Base-by-base conservation (phyloP, 2,888 invertebrate genomes). In the Agelastica alni region DNA sequence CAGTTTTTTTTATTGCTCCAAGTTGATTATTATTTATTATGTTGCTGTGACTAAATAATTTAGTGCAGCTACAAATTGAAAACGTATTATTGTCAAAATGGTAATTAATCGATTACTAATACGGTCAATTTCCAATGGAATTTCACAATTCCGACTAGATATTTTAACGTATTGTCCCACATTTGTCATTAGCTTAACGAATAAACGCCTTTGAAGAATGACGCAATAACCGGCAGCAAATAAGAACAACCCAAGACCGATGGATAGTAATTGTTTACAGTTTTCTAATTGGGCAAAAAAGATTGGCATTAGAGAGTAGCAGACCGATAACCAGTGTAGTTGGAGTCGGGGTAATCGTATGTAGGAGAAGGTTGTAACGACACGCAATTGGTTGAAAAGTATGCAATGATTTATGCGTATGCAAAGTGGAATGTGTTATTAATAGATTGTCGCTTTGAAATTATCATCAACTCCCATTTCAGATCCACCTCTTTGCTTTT, bases 341-440 rank as follows among this genome's bases (percentile, higher is more conserved):
- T 10, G 18, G 12, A 18, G 20, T 20, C 20, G 31, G 22, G 14
- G 16, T 14, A n/a, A 39, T 7, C 39, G 18, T n/a, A n/a, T 26
- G 26, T 39, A 20, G 37, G 41, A 51, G 51, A 49, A 42, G 49
- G 26, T 37, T 14, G 32, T 18, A n/a, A 32, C 39, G 46, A 31
- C 32, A 41, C 32, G 47, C 46, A 41, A 53, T 53, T 53, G 53
- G 53, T 32, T 39, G 37, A 3, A 39, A 39, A 18, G 37, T 39
- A 39, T 39, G 37, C 32, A 46, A 51, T 16, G 37, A 18, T 39
- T 37, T 37, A 37, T 18, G 12, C 9, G 26, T 7, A 26, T 26
- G 26, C 26, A 26, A 26, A 26, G 26, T 9, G 26, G 26, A 7
- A 26, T 26, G 12, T 39, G 37, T 18, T 39, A 39, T 39, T 20